Conservation (phyloP, 2,113 vertebrate genomes). For the Casuarius casuarius region DNA sequence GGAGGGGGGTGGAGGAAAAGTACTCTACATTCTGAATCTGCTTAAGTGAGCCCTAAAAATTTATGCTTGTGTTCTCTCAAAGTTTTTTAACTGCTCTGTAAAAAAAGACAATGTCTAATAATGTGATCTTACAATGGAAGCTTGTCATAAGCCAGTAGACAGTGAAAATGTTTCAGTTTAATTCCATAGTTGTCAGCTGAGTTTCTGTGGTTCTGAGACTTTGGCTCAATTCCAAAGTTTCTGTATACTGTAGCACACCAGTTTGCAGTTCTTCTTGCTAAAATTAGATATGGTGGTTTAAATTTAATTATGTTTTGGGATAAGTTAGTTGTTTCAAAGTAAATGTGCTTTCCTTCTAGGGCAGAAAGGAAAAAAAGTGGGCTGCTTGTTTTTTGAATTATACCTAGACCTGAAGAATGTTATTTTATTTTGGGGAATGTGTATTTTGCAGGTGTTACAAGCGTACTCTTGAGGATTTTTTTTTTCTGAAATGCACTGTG, state of each 20-base stretch:
- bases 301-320: background rate
- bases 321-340: background rate
- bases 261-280: background rate
- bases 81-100: background rate
- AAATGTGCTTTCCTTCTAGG: background rate
- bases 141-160: background rate
- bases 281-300: background rate
- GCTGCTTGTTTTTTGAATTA: background rate
- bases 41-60: constrained; percentile 43
- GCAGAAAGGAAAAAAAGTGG: background rate
- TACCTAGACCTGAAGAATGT: background rate
- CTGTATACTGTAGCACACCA: background rate
- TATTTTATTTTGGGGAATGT: background rate
- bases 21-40: background rate
- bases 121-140: background rate
- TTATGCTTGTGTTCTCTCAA: background rate
- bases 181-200: background rate
- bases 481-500: background rate
- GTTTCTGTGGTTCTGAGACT: background rate
- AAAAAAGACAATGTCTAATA: background rate
- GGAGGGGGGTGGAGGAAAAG: background rate
- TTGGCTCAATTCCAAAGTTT: background rate
- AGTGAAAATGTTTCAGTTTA: background rate
- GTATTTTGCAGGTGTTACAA: background rate
- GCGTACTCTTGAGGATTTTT: background rate